A percentile compares a stretch with the other conserved stretches of the same genome.
Evolutionary conservation across 92 coral and sea anemone species (phyloP).

Genomic region (Zoanthus sansibaricus): DNA sequence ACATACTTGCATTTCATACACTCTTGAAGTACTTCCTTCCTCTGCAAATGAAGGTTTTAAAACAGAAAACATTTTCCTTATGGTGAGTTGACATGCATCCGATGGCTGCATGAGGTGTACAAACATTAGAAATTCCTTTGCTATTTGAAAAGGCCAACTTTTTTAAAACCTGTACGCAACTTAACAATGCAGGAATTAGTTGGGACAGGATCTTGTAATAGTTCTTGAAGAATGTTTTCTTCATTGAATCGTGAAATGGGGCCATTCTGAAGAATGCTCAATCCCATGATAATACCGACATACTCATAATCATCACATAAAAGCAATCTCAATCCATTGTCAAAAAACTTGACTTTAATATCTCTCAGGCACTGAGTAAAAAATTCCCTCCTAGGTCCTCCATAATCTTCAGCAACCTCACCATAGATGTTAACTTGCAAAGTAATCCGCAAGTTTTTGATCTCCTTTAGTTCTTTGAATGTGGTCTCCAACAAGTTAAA

Average conservation of each 20-base stretch:
- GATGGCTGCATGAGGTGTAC: slow-evolving; percentile 69
- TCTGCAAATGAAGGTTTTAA: slow-evolving; percentile 62
- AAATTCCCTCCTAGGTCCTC: slow-evolving; percentile 69
- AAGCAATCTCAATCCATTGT: slow-evolving; percentile 10
- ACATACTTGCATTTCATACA: slow-evolving; percentile 34
- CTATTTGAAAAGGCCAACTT: slow-evolving; percentile 26
- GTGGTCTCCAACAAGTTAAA: slow-evolving; percentile 49
- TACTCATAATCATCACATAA: slow-evolving; percentile 43
- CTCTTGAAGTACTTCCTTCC: slow-evolving; percentile 49
- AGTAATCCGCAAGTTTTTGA: slow-evolving; percentile 50
- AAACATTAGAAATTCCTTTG: slow-evolving; percentile 18
- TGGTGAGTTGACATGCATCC: slow-evolving; percentile 6
- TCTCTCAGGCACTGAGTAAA: slow-evolving; percentile 48
- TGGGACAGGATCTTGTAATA: slow-evolving; percentile 1
- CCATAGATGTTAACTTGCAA: slow-evolving; percentile 64
- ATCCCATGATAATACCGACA: not conserved
- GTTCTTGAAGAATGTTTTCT: slow-evolving; percentile 11
- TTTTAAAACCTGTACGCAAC: slow-evolving; percentile 50
- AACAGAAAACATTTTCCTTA: slow-evolving; percentile 39
- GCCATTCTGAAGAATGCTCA: slow-evolving; percentile 38
- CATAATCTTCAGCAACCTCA: slow-evolving; percentile 55
- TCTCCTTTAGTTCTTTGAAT: slow-evolving; percentile 51
- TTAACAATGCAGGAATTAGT: slow-evolving; percentile 41
- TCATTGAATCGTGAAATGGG: slow-evolving; percentile 30
- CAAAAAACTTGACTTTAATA: slow-evolving; percentile 14